Conservation (phyloP, 2,888 invertebrate species). For the Stegophylla sp. region DNA sequence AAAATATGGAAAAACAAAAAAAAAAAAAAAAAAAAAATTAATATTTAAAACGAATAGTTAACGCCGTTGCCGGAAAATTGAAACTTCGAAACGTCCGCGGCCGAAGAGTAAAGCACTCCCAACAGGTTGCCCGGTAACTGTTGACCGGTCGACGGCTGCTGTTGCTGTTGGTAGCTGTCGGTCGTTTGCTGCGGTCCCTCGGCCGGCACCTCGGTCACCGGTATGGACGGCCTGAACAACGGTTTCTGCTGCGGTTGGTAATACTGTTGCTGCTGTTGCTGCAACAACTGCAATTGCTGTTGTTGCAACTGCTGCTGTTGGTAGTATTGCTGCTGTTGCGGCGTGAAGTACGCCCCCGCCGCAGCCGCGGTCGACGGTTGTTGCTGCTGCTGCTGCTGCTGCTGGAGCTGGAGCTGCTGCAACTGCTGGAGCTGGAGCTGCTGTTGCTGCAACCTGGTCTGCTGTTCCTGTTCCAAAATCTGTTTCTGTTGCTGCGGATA, state of each 20-base stretch:
- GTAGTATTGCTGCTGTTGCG: conserved; percentile 15
- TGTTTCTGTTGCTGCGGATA: conserved; percentile 57
- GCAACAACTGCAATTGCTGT: conserved; percentile 15
- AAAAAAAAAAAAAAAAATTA: neutral
- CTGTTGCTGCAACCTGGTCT: conserved; percentile 61
- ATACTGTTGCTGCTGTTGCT: conserved; percentile 47
- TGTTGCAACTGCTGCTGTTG: conserved; percentile 34
- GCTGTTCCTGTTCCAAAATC: conserved; percentile 50
- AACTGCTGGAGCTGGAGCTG: conserved; percentile 59
- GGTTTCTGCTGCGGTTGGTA: conserved; percentile 56
- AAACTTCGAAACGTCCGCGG: conserved; percentile 60
- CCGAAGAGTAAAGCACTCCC: conserved; percentile 60
- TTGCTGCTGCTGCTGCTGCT: neutral
- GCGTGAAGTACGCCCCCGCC: neutral
- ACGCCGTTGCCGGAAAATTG: conserved; percentile 60
- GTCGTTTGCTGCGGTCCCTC: conserved; percentile 19
- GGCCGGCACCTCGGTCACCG: conserved; percentile 58
- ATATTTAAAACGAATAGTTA: conserved; percentile 60
- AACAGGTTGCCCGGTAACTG: conserved; percentile 33
- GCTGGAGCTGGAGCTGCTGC: conserved; percentile 46
- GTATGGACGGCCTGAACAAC: conserved; percentile 49
- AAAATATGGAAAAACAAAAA: conserved; percentile 12
- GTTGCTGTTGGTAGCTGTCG: conserved; percentile 9
- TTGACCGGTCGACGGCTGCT: conserved; percentile 1
- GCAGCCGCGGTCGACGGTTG: neutral